Conservation (phyloP, 2,797 vertebrate genomes). For the Oreonectes daqikongensis region DNA sequence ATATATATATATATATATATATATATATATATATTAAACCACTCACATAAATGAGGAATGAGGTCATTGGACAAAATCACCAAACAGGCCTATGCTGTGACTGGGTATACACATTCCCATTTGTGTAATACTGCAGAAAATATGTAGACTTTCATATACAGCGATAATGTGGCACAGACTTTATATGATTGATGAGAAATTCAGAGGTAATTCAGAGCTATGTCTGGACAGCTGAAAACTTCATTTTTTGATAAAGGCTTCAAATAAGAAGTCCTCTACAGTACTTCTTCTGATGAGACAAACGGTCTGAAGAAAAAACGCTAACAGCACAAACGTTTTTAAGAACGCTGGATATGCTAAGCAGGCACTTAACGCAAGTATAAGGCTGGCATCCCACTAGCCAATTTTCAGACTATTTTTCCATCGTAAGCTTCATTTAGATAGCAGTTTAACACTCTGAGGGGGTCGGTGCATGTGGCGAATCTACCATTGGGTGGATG, state of each 20-base stretch:
- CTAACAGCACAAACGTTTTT: not conserved
- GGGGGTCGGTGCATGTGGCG: not conserved
- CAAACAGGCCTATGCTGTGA: not conserved
- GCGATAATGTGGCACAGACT: not conserved
- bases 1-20: not conserved
- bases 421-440: not conserved
- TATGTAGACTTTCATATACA: not conserved
- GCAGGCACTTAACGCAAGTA: conserved; percentile 34
- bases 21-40: not conserved
- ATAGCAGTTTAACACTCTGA: conserved; percentile 11
- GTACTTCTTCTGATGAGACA: not conserved
- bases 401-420: not conserved
- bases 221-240: not conserved
- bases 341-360: not conserved
- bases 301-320: conserved; percentile 4
- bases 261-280: not conserved
- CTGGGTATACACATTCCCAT: not conserved
- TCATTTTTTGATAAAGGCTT: conserved; percentile 1
- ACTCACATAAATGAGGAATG: conserved; percentile 16
- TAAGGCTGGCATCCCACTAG: conserved; percentile 9
- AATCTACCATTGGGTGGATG: not conserved
- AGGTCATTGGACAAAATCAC: not conserved
- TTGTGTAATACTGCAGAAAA: not conserved
- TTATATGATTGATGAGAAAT: not conserved
- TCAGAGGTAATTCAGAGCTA: conserved; percentile 7